Base-by-base conservation (phyloP, 2,888 invertebrate genomes). In the Drosophila lacicola region DNA sequence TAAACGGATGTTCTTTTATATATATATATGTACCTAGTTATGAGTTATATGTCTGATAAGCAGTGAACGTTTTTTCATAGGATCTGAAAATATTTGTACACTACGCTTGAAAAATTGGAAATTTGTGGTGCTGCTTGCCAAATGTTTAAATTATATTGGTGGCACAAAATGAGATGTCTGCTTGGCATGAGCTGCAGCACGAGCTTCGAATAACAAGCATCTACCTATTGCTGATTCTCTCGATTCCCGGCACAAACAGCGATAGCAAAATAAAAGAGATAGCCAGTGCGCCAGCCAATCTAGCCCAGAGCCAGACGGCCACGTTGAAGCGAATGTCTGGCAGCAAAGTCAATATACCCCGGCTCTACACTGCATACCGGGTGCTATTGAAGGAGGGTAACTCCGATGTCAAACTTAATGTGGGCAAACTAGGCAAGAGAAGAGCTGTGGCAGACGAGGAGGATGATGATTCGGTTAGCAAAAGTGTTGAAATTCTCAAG, bases 111-210 rank as follows among this genome's bases (percentile, higher is more conserved):
- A 37, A 49, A 34, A 19, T 39, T 19, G 10, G 13, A 53, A 41
- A 54, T 21, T 10, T 14, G 9, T 17, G 53, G 14, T 58, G 50
- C 25, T 25, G 46, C 33, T 45, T 55, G 42, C 55, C 70, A 67
- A 55, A 55, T 67, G 57, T 47, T 68, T 25, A 39, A 51, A 36
- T 65, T 65, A 37, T 47, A 62, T 58, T 54, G 33, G 14, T 33
- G 41, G n/a, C 65, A 71, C 74, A 85, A 79, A 64, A 89, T 86
- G 83, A 80, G 76, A 87, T 90, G 86, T 78, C 64, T 80, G 66
- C 47, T 57, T 78, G 75, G 66, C 60, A 50, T 70, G 54, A 54
- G 47, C 54, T 36, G 37, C 58, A 58, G 58, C 49, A 17, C 44
- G 42, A 34, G 54, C 14, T 62, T 65, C 68, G 19, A 19, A 56